Percentiles rank a stretch among this genome's conserved stretches.
Evolutionary conservation across 2,113 vertebrate species (phyloP).

Genomic region (Nipponia nippon): DNA sequence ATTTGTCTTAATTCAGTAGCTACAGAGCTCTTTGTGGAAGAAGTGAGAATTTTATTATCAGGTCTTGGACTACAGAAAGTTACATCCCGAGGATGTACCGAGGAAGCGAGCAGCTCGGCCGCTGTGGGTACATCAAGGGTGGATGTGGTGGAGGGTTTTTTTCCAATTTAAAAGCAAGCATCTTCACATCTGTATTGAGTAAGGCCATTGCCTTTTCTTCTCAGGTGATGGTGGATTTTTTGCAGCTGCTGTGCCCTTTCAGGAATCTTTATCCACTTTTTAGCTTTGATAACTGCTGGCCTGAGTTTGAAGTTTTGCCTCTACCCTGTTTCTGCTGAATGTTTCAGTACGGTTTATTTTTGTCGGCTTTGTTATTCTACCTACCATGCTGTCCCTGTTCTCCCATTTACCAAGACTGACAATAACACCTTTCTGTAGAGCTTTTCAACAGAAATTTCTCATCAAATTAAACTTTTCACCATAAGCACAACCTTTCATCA

Average conservation of each 20-base stretch:
- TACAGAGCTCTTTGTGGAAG: neutral
- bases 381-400: neutral
- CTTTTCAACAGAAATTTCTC: neutral
- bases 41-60: neutral
- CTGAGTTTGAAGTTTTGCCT: neutral
- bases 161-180: neutral
- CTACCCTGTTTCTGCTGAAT: neutral
- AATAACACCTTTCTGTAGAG: neutral
- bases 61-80: neutral
- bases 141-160: neutral
- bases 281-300: neutral
- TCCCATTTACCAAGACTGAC: neutral
- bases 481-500: neutral
- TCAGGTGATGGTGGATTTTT: neutral
- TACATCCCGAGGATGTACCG: neutral
- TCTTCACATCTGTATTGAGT: neutral
- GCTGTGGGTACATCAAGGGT: neutral
- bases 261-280: neutral
- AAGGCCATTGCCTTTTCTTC: neutral
- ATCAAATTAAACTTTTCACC: neutral
- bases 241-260: conserved; percentile 18
- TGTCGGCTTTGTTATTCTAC: neutral
- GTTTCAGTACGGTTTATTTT: neutral
- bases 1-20: neutral
- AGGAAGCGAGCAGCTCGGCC: neutral